Evolutionary conservation across 92 coral and sea anemone genomes (phyloP).

Genomic region (Porites divaricata): DNA sequence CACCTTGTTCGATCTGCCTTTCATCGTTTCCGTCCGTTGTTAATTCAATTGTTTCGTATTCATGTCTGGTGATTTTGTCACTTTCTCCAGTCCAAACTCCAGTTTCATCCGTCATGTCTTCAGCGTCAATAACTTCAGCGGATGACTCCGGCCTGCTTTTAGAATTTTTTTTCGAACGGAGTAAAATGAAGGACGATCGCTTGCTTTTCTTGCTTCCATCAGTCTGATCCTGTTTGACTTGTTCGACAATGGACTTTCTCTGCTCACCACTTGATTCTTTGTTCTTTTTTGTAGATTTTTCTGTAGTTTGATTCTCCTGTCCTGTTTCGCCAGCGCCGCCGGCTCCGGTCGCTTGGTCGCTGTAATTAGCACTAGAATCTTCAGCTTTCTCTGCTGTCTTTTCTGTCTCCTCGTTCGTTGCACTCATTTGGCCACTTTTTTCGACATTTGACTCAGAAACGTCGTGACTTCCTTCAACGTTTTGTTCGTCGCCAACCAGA

Average conservation of each 20-base stretch:
- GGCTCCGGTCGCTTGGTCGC: not conserved
- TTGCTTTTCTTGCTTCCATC: conserved; percentile 21
- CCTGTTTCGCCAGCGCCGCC: not conserved
- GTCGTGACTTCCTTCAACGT: not conserved
- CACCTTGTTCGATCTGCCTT: conserved; percentile 6
- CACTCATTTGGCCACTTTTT: not conserved
- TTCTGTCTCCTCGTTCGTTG: not conserved
- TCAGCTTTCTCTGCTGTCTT: not conserved
- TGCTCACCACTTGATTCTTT: conserved; percentile 19
- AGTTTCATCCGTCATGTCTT: not conserved
- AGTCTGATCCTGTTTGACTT: not conserved
- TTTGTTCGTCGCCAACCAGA: conserved; percentile 8
- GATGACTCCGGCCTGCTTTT: not conserved
- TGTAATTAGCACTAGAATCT: not conserved
- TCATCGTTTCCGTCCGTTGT: not conserved
- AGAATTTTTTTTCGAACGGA: conserved; percentile 31
- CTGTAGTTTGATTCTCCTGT: not conserved
- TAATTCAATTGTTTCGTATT: not conserved
- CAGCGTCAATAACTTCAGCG: conserved; percentile 7
- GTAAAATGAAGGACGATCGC: not conserved
- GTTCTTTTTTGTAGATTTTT: conserved; percentile 2
- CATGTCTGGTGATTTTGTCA: not conserved
- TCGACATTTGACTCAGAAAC: not conserved
- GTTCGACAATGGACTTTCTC: not conserved
- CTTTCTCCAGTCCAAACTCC: not conserved